A percentile compares a stretch with the other conserved stretches of the same genome.
Conservation (phyloP, 2,888 invertebrate genomes). For the Yponomeuta plumbellus region DNA sequence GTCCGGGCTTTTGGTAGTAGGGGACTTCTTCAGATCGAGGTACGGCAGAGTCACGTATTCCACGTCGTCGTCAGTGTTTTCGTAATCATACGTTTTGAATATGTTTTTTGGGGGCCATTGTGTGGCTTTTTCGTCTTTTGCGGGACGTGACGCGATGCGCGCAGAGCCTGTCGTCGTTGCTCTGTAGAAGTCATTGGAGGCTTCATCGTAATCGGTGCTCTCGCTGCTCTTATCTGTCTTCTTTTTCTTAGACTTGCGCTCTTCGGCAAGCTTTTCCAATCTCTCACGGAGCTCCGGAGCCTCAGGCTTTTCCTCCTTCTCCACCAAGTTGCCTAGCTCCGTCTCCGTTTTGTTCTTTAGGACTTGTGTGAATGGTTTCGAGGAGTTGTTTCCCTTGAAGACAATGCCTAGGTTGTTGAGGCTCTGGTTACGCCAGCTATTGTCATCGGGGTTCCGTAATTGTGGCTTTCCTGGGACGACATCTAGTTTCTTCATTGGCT, state of each 20-base stretch:
- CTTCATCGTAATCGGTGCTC: constrained; percentile 24
- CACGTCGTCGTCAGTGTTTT: not conserved
- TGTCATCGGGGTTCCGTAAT: constrained; percentile 62
- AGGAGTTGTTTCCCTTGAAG: constrained; percentile 63
- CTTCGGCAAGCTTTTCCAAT: constrained; percentile 62
- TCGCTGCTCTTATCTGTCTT: constrained; percentile 43
- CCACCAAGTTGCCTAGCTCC: constrained; percentile 47
- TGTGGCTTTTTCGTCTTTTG: not conserved
- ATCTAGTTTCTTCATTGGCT: constrained; percentile 61
- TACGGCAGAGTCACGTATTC: not conserved
- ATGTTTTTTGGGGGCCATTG: not conserved
- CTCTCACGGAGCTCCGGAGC: constrained; percentile 53
- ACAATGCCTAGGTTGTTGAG: constrained; percentile 67
- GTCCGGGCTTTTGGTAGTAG: not conserved
- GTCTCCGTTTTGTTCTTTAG: constrained; percentile 65
- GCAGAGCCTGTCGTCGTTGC: not conserved
- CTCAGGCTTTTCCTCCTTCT: constrained; percentile 40
- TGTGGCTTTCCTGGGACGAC: constrained; percentile 53
- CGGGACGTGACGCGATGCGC: too few relatives aligned
- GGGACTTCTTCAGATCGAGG: not conserved
- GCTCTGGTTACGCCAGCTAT: constrained; percentile 70
- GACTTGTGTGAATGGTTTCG: constrained; percentile 64
- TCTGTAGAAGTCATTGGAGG: not conserved
- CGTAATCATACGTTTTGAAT: constrained; percentile 25
- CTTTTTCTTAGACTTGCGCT: constrained; percentile 59